Base-by-base conservation (phyloP, 2,888 invertebrate genomes). In the Orthosia gracilis region DNA sequence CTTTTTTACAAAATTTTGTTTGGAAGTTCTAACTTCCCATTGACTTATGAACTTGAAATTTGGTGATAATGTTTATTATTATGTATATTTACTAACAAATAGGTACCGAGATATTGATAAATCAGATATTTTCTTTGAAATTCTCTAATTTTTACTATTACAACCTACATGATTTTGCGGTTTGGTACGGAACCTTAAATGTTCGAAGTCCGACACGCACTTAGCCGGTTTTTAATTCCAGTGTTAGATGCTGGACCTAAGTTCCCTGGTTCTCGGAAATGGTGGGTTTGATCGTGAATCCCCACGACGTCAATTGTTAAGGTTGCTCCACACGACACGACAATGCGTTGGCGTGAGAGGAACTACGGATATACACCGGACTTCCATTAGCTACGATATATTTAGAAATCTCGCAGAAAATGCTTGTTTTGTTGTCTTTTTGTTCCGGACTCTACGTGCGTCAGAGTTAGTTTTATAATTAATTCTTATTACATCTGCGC, bases 261-360 rank as follows among this genome's bases (percentile, higher is more conserved):
- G 31, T 52, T 49, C 69, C 54, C 15, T 31, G 62, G n/a, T 85
- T 87, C 85, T 80, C 13, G 31, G 83, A 81, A 87, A 61, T 70
- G 13, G n/a, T 52, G 55, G 71, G 73, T 52, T 40, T 64, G 69
- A 17, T 69, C 67, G 85, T 84, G 75, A 86, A 84, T 65, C 83
- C 89, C 90, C 82, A 89, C 91, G 91, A 91, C 91, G 91, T 91
- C 89, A 91, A 86, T 78, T 73, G 73, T 76, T 78, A 83, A 81
- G 81, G 71, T 71, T 70, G 69, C 13, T 68, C 18, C 65, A 84
- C 59, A 73, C 65, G 62, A 57, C 18, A 47, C 17, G 26, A n/a
- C 17, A 40, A n/a, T 73, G 50, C 17, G 50, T 59, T 47, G 17
- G 55, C 40, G 58, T 50, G 55, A 69, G 47, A 72, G 47, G 9